A percentile compares a stretch with the other conserved stretches of the same genome.
Evolutionary conservation across 2,888 invertebrate genomes (phyloP).

Genomic region (Xanthorhoe designata): DNA sequence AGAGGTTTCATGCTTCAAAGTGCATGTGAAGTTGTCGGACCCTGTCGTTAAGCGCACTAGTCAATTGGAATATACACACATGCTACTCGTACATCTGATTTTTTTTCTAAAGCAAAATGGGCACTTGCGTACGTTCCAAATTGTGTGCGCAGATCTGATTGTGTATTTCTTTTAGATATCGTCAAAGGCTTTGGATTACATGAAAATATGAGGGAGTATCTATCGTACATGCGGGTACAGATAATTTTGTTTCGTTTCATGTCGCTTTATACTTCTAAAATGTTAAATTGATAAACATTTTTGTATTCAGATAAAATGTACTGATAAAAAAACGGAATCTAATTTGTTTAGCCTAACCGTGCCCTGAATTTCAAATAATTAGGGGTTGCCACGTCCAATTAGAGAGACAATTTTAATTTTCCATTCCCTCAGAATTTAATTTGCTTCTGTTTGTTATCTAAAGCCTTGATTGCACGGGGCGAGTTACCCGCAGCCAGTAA

Average conservation of each 20-base stretch:
- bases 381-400: conserved; percentile 42
- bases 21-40: too few species aligned
- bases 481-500: not conserved
- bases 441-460: conserved; percentile 32
- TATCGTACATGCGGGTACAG: not conserved
- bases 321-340: conserved; percentile 21
- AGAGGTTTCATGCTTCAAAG: too few species aligned
- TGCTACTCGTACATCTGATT: too few species aligned
- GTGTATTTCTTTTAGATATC: too few species aligned
- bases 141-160: too few species aligned
- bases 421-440: conserved; percentile 37
- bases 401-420: conserved; percentile 43
- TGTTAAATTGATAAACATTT: not conserved
- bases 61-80: too few species aligned
- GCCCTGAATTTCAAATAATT: conserved; percentile 39
- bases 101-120: too few species aligned
- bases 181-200: too few species aligned
- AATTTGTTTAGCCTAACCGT: conserved; percentile 25
- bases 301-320: not conserved
- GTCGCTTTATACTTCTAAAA: not conserved
- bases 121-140: too few species aligned
- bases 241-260: not conserved
- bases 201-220: not conserved
- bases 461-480: conserved; percentile 11
- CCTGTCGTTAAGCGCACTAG: too few species aligned